These are phyloP conservation scores for Phymastichus coffea DNA, from an alignment of 1,140 invertebrate genomes.

Conservation along the genomic window DNA sequence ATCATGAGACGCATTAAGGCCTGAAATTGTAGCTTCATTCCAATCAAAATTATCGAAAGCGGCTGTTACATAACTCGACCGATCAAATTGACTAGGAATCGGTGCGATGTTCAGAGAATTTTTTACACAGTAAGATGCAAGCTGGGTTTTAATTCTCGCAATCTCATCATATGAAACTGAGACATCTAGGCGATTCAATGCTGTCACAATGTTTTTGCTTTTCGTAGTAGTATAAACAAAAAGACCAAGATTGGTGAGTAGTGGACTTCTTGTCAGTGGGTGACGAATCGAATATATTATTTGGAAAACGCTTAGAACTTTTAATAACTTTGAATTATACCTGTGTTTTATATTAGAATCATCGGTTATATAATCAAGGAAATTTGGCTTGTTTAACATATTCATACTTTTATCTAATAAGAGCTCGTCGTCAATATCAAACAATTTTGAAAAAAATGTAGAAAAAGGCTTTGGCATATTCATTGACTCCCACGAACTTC, in stretches of 20 bases:
- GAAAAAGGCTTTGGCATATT: too few species aligned
- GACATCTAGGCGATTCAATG: too few species aligned
- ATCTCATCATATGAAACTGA: slow-evolving; percentile 10
- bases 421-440: neutral
- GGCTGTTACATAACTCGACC: slow-evolving; percentile 1
- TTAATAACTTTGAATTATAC: too few species aligned
- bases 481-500: neutral
- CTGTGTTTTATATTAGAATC: neutral
- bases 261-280: neutral
- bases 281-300: neutral
- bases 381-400: too few species aligned
- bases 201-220: neutral
- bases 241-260: neutral
- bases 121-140: neutral
- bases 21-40: slow-evolving; percentile 21
- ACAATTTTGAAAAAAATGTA: too few species aligned
- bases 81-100: slow-evolving; percentile 20
- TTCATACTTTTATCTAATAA: too few species aligned
- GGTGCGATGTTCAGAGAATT: neutral
- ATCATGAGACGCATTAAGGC: slow-evolving; percentile 8
- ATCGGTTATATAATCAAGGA: too few species aligned
- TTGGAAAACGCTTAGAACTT: neutral
- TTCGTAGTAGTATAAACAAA: neutral
- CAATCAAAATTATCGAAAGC: slow-evolving; percentile 32
- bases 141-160: neutral